Base-by-base conservation (phyloP, 2,113 vertebrate species). In the Axis porcinus region DNA sequence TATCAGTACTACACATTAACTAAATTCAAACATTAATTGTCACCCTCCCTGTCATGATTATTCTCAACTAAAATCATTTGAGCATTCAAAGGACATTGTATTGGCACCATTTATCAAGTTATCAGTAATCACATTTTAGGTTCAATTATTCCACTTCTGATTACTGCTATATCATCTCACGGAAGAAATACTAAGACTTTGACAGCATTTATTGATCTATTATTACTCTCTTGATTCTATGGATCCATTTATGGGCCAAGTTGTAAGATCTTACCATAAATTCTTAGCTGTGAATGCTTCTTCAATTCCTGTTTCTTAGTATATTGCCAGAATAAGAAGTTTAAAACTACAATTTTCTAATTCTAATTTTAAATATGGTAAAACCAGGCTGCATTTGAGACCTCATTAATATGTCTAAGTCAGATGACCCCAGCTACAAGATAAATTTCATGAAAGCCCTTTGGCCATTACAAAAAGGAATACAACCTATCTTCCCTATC, bases 331-430 rank as follows among this genome's bases (percentile, higher is more conserved):
- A 94, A 82, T 40, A 27, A 70, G 25, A 97, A n/a, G 82, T 58
- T 54, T 89, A 91, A 82, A 86, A 67, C 57, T 74, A 62, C 13
- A 40, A 89, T 92, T 94, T 94, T 96, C 57, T 83, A 88, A 89
- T 84, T 92, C 83, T 91, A 87, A 89, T 86, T 89, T 76, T 91
- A 94, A 91, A 85, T 70, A 79, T 2, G 17, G 21, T 94, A 92
- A 91, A 97, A 94, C 40, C 33, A 45, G 33, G 40, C 40, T 94
- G 33, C 15, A 28, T 70, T 93, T 98, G 82, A 95, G 47, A 89
- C 7, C 60, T 92, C 87, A 55, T 64, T 81, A 95, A 78, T 78
- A 93, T 57, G 43, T 82, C 64, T 94, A 94, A 91, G 13, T 91
- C 89, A 82, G 25, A 78, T 67, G 60, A 82, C 28, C 33, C 95